phyloP scores from a whole-genome alignment of 1,140 invertebrate genomes.

The Agrypnia vestita region DNA sequence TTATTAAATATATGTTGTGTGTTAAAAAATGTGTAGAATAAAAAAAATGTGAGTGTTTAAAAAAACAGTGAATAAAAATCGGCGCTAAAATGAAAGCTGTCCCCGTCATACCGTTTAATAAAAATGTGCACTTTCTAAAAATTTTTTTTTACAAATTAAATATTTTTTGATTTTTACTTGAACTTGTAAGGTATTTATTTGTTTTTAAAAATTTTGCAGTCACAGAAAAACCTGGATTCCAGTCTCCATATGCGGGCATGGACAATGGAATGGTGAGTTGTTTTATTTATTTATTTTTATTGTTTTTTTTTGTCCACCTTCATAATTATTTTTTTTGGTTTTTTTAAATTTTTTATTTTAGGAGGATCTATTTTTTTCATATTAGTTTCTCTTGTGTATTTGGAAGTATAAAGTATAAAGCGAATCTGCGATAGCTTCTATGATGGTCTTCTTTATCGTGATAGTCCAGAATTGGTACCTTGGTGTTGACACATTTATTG shows the following conservation, averaged over 20 bases:
- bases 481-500: too few species aligned
- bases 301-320: slow-evolving; percentile 16
- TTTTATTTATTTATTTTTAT: slow-evolving; percentile 52
- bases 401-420: background rate
- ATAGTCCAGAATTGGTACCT: too few species aligned
- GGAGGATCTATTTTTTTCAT: too few species aligned
- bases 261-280: slow-evolving; percentile 88
- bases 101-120: background rate
- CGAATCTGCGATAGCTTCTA: too few species aligned
- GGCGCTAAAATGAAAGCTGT: slow-evolving; percentile 30
- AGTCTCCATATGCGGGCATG: slow-evolving; percentile 85
- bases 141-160: too few species aligned
- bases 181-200: slow-evolving; percentile 45
- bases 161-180: too few species aligned
- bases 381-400: background rate
- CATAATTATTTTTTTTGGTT: background rate
- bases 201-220: slow-evolving; percentile 68
- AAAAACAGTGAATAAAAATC: background rate
- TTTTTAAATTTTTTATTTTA: background rate
- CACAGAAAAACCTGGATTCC: slow-evolving; percentile 86
- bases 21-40: too few species aligned
- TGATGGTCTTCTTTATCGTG: too few species aligned
- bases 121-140: too few species aligned
- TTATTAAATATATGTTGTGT: too few species aligned
- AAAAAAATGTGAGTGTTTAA: background rate